Conservation (phyloP, 2,797 vertebrate genomes). For the Varecia variegata region DNA sequence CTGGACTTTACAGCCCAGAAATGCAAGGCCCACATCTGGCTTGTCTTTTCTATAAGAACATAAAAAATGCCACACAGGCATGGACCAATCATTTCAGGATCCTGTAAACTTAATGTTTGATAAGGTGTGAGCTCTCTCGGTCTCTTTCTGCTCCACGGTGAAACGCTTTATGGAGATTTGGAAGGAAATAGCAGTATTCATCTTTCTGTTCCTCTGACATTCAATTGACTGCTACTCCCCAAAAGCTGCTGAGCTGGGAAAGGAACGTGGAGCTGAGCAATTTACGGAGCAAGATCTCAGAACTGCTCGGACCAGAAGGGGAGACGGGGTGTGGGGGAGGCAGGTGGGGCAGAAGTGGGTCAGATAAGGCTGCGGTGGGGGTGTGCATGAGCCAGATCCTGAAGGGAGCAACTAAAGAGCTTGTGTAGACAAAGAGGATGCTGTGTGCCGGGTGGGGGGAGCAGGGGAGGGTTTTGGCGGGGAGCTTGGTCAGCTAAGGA, state of each 20-base stretch:
- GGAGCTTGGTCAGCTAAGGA: neutral
- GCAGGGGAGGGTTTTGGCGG: neutral
- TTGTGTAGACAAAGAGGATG: neutral
- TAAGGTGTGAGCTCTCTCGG: neutral
- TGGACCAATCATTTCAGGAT: neutral
- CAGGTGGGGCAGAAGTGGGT: neutral
- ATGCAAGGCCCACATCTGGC: constrained; percentile 40
- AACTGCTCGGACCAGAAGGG: neutral
- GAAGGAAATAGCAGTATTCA: neutral
- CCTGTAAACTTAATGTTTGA: constrained; percentile 17
- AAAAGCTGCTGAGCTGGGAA: neutral
- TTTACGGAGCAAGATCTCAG: neutral
- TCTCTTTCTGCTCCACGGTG: neutral
- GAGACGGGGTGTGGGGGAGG: neutral
- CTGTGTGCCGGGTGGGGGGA: fast-evolving
- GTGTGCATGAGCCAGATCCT: neutral
- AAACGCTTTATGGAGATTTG: neutral
- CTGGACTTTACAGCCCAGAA: constrained; percentile 14
- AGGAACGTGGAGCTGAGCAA: neutral
- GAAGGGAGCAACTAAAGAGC: neutral
- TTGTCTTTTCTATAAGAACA: constrained; percentile 12
- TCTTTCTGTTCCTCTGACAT: neutral
- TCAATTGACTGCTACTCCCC: neutral
- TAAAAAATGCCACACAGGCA: constrained; percentile 44
- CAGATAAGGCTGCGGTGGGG: neutral